phyloP scores from a whole-genome alignment of 2,797 vertebrate species.

The Manis crassicaudata region DNA sequence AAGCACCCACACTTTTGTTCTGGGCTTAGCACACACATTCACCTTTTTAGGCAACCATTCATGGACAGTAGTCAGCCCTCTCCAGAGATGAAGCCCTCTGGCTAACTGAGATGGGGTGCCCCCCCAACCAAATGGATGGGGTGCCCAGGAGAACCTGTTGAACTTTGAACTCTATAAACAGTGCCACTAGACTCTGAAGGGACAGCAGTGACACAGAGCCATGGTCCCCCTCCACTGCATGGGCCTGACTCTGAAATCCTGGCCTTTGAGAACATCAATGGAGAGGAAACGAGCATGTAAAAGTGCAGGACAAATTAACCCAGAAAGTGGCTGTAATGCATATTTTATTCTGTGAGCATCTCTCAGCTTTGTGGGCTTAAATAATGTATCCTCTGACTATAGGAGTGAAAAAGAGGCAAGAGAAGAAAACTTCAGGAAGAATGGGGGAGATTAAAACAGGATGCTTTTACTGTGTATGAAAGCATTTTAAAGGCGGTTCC shows the following conservation, averaged over 20 bases:
- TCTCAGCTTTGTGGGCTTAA: conserved; percentile 1
- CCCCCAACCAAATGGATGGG: not conserved
- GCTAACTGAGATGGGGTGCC: not conserved
- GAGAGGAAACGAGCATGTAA: not conserved
- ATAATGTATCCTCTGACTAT: not conserved
- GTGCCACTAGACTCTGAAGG: not conserved
- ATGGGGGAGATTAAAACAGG: conserved; percentile 32
- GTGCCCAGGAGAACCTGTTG: not conserved
- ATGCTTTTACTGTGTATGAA: conserved; percentile 4
- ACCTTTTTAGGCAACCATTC: not conserved
- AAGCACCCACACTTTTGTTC: not conserved
- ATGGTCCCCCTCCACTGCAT: fast-evolving
- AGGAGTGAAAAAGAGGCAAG: not conserved
- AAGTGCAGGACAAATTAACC: not conserved
- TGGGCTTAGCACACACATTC: not conserved
- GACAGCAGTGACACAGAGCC: not conserved
- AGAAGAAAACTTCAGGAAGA: conserved; percentile 44
- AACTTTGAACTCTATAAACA: not conserved
- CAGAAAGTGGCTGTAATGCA: not conserved
- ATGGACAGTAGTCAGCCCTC: fast-evolving
- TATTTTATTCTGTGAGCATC: not conserved
- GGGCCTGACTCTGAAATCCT: not conserved
- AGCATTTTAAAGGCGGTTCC: conserved; percentile 47
- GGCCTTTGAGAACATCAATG: not conserved
- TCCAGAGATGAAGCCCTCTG: not conserved